Evolutionary conservation across 2,888 invertebrate genomes (phyloP).

Genomic region (Conomelus anceps): DNA sequence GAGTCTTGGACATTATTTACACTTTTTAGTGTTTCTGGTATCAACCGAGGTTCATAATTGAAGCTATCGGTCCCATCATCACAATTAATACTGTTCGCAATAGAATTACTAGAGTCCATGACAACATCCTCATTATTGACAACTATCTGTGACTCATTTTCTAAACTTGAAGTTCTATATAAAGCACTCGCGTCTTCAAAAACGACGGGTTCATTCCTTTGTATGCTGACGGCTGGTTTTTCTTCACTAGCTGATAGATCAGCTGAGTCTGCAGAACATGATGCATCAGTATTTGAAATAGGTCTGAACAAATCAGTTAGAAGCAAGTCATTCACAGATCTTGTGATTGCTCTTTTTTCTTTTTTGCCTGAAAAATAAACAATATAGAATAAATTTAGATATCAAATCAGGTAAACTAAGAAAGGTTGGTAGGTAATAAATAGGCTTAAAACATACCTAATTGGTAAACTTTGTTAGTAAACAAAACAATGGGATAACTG

Average conservation of each 20-base stretch:
- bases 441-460: too few relatives aligned
- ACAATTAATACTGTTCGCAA: background rate
- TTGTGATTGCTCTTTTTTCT: background rate
- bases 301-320: background rate
- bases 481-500: too few relatives aligned
- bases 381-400: background rate
- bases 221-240: background rate
- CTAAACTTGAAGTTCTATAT: background rate
- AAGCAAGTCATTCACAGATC: background rate
- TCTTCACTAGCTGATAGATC: background rate
- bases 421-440: too few relatives aligned
- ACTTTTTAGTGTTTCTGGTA: background rate
- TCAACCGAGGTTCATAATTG: background rate
- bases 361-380: background rate
- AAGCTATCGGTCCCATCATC: background rate
- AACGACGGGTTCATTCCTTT: too few relatives aligned
- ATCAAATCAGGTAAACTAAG: too few relatives aligned
- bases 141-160: background rate
- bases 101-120: too few relatives aligned
- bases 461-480: too few relatives aligned
- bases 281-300: background rate
- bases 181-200: background rate
- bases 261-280: background rate
- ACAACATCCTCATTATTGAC: too few relatives aligned
- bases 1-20: background rate